Percentiles rank a stretch among this genome's conserved stretches.
Conservation (phyloP, 2,888 invertebrate species). For the Nephrotoma appendiculata region DNA sequence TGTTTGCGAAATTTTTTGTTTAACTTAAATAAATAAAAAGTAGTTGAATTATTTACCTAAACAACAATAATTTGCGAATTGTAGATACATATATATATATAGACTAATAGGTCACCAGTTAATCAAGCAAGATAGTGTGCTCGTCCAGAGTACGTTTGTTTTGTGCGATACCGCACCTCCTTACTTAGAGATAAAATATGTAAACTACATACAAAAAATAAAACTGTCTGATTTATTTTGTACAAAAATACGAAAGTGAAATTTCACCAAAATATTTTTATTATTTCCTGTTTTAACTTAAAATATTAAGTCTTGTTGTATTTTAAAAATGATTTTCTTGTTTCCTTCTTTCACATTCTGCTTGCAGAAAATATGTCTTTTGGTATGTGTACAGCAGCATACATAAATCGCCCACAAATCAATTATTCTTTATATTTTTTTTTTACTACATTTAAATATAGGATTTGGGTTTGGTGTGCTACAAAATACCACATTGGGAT, state of each 20-base stretch:
- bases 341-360: constrained; percentile 7
- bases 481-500: not conserved
- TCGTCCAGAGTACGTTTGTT: not conserved
- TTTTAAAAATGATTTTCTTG: not conserved
- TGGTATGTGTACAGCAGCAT: not conserved
- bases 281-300: not conserved
- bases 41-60: not conserved
- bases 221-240: not conserved
- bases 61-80: not conserved
- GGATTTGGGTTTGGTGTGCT: not conserved
- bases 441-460: not conserved
- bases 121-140: not conserved
- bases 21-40: not conserved
- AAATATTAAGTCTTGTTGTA: not conserved
- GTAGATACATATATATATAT: not conserved
- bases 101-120: not conserved
- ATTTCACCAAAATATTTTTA: constrained; percentile 2
- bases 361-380: not conserved
- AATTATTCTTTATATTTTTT: not conserved
- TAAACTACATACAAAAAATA: not conserved
- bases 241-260: constrained; percentile 6
- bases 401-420: not conserved
- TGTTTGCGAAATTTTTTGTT: not conserved
- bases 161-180: not conserved
- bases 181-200: not conserved